A percentile compares a stretch with the other conserved stretches of the same genome.
These are phyloP conservation scores for Miniopterus natalensis DNA, from an alignment of 2,113 vertebrate genomes.

Conservation along the genomic window DNA sequence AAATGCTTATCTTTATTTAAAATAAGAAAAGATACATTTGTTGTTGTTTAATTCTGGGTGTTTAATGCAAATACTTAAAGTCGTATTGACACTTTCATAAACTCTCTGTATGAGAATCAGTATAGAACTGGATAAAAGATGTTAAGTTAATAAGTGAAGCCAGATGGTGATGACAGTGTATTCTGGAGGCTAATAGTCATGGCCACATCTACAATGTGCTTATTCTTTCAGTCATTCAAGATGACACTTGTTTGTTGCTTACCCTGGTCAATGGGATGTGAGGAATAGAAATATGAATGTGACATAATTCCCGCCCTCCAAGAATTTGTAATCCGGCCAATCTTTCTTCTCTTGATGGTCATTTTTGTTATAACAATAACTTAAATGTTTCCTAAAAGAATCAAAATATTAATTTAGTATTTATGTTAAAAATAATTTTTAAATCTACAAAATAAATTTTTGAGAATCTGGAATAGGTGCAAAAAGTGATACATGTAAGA, in stretches of 20 bases:
- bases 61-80: slow-evolving; percentile 21
- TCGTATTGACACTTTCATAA: neutral
- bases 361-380: slow-evolving; percentile 25
- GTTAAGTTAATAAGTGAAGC: neutral
- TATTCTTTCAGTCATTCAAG: neutral
- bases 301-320: neutral
- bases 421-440: slow-evolving; percentile 22
- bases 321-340: neutral
- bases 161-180: neutral
- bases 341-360: neutral
- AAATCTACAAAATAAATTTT: slow-evolving; percentile 32
- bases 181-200: neutral
- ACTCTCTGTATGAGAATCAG: neutral
- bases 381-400: neutral
- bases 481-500: slow-evolving; percentile 11
- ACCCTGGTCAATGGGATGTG: neutral
- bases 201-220: neutral
- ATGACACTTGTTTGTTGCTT: neutral
- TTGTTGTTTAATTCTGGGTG: slow-evolving; percentile 5
- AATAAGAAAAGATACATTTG: neutral
- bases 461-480: neutral
- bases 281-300: neutral
- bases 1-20: slow-evolving; percentile 2
- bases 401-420: neutral
- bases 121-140: slow-evolving; percentile 9